A percentile compares a stretch with the other conserved stretches of the same genome.
These are phyloP conservation scores for Pantherophis vulpinus DNA, from an alignment of 2,797 vertebrate genomes.

Conservation along the genomic window DNA sequence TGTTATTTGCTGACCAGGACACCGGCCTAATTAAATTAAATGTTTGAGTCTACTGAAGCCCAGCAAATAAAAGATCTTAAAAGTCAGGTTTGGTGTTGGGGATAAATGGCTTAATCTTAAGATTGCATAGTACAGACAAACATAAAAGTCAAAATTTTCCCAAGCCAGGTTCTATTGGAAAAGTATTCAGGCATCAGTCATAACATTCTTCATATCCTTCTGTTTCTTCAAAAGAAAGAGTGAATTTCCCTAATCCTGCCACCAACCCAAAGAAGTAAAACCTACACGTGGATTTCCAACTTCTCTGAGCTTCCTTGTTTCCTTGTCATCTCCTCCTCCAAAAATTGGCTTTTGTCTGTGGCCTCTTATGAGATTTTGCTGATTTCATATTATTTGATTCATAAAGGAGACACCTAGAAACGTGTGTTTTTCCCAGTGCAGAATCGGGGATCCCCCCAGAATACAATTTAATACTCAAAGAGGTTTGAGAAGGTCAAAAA, in stretches of 20 bases:
- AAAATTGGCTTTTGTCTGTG: neutral
- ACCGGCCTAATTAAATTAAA: neutral
- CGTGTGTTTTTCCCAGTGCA: neutral
- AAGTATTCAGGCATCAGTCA: neutral
- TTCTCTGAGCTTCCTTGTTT: neutral
- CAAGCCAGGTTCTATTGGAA: neutral
- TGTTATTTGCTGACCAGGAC: neutral
- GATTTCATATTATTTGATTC: neutral
- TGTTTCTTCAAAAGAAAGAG: neutral
- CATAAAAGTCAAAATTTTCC: neutral
- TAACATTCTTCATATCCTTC: too few relatives aligned
- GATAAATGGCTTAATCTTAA: neutral
- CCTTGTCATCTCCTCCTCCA: neutral
- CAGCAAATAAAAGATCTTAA: neutral
- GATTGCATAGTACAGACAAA: neutral
- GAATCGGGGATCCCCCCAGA: neutral
- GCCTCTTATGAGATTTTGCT: neutral
- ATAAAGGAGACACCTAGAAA: neutral
- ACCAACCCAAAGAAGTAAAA: neutral
- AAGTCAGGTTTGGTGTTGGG: neutral
- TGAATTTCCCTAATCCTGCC: neutral
- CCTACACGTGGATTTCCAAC: neutral
- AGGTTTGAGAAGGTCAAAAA: neutral
- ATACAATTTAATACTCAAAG: neutral
- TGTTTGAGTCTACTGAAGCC: neutral